Conservation (phyloP, 2,797 vertebrate species). For the Alcedo atthis region DNA sequence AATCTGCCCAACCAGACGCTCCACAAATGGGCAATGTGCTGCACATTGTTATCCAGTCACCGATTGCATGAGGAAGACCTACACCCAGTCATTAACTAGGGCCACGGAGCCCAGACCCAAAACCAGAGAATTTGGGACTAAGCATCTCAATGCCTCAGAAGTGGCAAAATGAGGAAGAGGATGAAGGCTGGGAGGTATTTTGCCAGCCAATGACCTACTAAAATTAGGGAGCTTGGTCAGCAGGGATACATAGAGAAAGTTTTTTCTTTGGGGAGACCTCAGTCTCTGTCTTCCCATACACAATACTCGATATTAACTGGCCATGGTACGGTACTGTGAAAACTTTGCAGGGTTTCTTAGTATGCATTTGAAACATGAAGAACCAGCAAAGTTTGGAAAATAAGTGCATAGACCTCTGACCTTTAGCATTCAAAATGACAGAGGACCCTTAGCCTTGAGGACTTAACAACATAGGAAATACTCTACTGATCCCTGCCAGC, state of each 20-base stretch:
- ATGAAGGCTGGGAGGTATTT: neutral
- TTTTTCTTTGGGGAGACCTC: neutral
- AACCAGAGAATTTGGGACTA: neutral
- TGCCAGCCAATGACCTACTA: neutral
- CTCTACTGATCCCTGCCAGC: neutral
- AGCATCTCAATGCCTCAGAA: neutral
- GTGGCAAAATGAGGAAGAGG: neutral
- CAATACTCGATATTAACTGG: neutral
- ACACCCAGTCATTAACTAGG: neutral
- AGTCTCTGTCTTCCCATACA: neutral
- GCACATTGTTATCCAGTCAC: neutral
- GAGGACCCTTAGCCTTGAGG: neutral
- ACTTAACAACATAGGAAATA: neutral
- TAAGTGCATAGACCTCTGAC: neutral
- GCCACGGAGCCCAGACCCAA: neutral
- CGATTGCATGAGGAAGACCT: accelerated
- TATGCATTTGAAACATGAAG: neutral
- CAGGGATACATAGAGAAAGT: neutral
- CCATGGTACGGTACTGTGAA: accelerated
- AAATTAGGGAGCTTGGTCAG: neutral
- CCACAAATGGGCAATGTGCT: neutral
- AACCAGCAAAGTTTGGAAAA: neutral
- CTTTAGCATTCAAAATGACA: neutral
- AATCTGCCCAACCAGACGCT: neutral
- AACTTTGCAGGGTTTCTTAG: neutral